Evolutionary conservation across 2,888 invertebrate species (phyloP), one percentile per base, ranked within the genome.

Genomic region (Nemotelus pantherinus): DNA sequence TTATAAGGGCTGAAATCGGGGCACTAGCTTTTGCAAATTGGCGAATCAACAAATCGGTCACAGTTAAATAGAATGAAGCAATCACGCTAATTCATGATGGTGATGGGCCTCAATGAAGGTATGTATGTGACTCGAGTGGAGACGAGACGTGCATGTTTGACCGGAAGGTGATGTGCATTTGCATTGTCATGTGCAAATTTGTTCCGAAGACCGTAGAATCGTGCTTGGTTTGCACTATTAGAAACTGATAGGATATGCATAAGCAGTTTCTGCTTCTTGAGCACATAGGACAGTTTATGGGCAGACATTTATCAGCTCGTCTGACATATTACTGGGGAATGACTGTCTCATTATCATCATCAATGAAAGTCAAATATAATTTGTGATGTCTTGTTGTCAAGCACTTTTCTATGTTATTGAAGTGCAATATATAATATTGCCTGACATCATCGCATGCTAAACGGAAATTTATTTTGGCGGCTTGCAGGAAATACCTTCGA

Each of bases 211-310:
- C 74, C 7, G 74, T 60, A 74, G 74, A 74, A 74, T 63, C 74
- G 74, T 74, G 74, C 74, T 60, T 74, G 63, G 74, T 39, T 74
- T 74, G 74, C 74, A 74, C 63, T 74, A 74, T 74, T 63, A 74
- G 74, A 41, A 74, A 74, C 74, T 74, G 74, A 74, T 63, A 74
- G 74, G 74, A 74, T 63, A 63, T 74, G 74, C 74, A 60, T 60
- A 74, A 43, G 74, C 74, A 74, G 74, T 74, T 74, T 74, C 60
- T 48, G 63, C 48, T 63, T 5, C 39, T 43, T 60, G 50, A 63
- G 39, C 74, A 50, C 57, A 9, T 39, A 6, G 57, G 63, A 74
- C 44, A 41, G n/a, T 41, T 70, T 55, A 3, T 10, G 55, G 70
- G 48, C 45, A 41, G 60, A 74, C 63, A 74, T 74, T 63, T 74